phyloP scores from a whole-genome alignment of 2,113 vertebrate species.

The Corvus cornix region DNA sequence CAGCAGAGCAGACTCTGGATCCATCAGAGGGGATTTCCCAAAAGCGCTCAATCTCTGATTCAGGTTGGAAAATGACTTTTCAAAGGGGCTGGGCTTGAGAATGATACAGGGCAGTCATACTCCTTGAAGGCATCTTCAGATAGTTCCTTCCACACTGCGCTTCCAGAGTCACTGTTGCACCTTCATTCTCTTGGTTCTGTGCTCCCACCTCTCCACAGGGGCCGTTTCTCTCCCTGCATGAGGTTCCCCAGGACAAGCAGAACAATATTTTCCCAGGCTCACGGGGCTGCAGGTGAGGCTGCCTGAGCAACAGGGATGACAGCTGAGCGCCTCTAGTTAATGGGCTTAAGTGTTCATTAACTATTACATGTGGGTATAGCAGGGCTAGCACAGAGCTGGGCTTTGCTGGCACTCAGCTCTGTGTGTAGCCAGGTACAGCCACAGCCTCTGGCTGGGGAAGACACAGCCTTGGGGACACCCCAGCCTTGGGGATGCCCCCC shows the following conservation, averaged over 20 bases:
- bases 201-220: not conserved
- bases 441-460: not conserved
- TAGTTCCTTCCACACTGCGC: not conserved
- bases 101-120: not conserved
- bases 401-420: not conserved
- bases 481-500: not conserved
- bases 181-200: not conserved
- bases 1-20: not conserved
- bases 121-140: not conserved
- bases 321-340: not conserved
- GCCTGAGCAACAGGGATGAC: not conserved
- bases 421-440: not conserved
- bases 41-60: not conserved
- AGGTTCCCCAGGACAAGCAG: not conserved
- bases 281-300: not conserved
- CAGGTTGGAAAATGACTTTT: not conserved
- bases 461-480: not conserved
- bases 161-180: not conserved
- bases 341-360: not conserved
- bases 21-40: not conserved
- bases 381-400: not conserved
- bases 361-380: not conserved
- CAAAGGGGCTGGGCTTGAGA: not conserved
- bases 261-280: accelerated
- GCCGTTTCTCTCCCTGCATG: not conserved